Evolutionary conservation across 2,888 invertebrate genomes (phyloP).

Genomic region (Cartodere bifasciata): DNA sequence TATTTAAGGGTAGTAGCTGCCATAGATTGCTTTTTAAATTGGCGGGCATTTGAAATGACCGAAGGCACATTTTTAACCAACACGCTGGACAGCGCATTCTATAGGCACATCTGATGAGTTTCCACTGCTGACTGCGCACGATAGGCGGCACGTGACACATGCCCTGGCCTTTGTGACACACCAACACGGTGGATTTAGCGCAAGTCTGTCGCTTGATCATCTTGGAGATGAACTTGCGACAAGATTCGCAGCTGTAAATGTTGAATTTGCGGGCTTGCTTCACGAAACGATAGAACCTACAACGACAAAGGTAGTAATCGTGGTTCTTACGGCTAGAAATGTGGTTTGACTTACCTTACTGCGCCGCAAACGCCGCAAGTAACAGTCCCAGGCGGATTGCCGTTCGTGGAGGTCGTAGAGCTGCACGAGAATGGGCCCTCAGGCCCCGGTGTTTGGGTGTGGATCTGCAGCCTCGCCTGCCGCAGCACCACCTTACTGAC

Average conservation of each 20-base stretch:
- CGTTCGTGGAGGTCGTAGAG: conserved; percentile 32
- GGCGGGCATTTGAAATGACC: conserved; percentile 64
- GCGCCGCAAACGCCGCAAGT: conserved; percentile 72
- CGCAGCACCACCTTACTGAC: conserved; percentile 46
- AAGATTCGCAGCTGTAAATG: conserved; percentile 73
- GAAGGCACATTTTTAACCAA: conserved; percentile 75
- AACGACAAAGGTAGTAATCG: too few relatives aligned
- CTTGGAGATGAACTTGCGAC: conserved; percentile 76
- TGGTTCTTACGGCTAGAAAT: too few relatives aligned
- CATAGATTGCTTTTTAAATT: conserved; percentile 53
- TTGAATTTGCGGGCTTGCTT: conserved; percentile 75
- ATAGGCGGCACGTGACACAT: conserved; percentile 61
- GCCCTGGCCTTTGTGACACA: conserved; percentile 59
- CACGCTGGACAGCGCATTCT: conserved; percentile 73
- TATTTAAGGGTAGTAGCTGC: conserved; percentile 54
- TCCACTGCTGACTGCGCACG: conserved; percentile 58
- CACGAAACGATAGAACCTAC: conserved; percentile 62
- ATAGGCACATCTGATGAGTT: conserved; percentile 51
- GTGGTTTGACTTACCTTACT: too few relatives aligned
- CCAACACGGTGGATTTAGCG: conserved; percentile 44
- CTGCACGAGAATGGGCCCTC: conserved; percentile 56
- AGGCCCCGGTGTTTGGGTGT: conserved; percentile 36
- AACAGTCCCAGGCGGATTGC: conserved; percentile 49
- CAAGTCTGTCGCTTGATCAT: conserved; percentile 57
- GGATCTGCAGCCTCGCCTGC: conserved; percentile 53